These are phyloP conservation scores for Pinna nobilis DNA, from an alignment of 1,140 invertebrate species.

Conservation along the genomic window DNA sequence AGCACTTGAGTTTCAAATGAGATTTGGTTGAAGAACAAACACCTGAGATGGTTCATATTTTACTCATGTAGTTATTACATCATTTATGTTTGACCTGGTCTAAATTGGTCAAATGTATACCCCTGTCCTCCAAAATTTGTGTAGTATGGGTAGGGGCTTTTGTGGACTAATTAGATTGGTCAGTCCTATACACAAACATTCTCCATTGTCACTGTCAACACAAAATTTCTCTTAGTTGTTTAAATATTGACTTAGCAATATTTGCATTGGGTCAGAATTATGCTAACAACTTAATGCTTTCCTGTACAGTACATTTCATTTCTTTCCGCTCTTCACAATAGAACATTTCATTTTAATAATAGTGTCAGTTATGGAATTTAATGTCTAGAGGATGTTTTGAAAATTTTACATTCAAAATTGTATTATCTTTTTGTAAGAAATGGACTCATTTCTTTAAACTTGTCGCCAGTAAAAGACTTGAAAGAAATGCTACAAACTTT, in stretches of 20 bases:
- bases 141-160: slow-evolving; percentile 27
- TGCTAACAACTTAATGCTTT: slow-evolving; percentile 44
- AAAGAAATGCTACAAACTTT: too few relatives aligned
- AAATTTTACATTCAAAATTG: too few relatives aligned
- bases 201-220: slow-evolving; percentile 45
- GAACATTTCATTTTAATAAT: slow-evolving; percentile 20
- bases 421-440: slow-evolving; percentile 16
- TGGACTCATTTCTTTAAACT: slow-evolving; percentile 12
- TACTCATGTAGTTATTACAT: background rate
- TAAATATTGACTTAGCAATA: slow-evolving; percentile 46
- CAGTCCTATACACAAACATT: slow-evolving; percentile 38
- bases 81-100: slow-evolving; percentile 18
- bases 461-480: too few relatives aligned
- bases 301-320: slow-evolving; percentile 38
- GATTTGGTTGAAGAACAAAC: slow-evolving; percentile 19
- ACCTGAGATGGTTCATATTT: background rate
- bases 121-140: slow-evolving; percentile 26
- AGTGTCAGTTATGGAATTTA: slow-evolving; percentile 17
- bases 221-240: slow-evolving; percentile 45
- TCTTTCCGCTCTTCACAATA: slow-evolving; percentile 6
- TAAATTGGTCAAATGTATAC: slow-evolving; percentile 13
- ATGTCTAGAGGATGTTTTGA: slow-evolving; percentile 19
- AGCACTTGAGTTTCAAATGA: slow-evolving; percentile 18
- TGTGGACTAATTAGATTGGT: slow-evolving; percentile 45
- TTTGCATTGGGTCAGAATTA: slow-evolving; percentile 41